These are phyloP conservation scores for Andrena bicolor DNA, from an alignment of 2,888 invertebrate genomes.

Conservation along the genomic window DNA sequence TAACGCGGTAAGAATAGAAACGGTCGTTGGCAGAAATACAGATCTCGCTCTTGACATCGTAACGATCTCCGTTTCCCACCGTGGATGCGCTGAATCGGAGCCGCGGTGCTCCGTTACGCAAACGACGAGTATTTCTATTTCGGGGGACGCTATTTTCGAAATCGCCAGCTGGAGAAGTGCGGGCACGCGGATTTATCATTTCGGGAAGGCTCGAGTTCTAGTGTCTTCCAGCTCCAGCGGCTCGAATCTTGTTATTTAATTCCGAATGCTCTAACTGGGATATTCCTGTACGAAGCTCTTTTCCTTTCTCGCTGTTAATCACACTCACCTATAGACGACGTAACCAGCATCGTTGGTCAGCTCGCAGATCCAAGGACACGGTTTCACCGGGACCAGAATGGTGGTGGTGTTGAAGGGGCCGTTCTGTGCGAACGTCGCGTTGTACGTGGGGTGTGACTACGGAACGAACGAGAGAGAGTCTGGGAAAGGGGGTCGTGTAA, in stretches of 20 bases:
- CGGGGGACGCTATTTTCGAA: neutral
- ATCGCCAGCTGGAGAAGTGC: no score
- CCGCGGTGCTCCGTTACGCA: constrained; percentile 6
- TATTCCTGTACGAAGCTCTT: neutral
- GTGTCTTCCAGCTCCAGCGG: no score
- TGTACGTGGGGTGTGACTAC: constrained; percentile 74
- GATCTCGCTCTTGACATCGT: constrained; percentile 32
- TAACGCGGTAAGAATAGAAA: constrained; percentile 57
- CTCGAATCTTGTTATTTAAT: no score
- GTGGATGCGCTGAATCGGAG: neutral
- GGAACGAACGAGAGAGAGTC: constrained; percentile 14
- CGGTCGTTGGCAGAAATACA: constrained; percentile 47
- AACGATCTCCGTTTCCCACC: constrained; percentile 23
- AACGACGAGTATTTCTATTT: neutral
- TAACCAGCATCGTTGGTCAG: constrained; percentile 97
- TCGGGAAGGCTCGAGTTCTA: no score
- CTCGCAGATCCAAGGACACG: constrained; percentile 95
- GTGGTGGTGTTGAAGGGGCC: constrained; percentile 82
- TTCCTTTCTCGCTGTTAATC: neutral
- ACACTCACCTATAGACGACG: constrained; percentile 92
- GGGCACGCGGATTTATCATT: no score
- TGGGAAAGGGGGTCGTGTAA: constrained; percentile 5
- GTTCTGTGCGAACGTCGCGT: constrained; percentile 73
- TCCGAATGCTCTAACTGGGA: no score
- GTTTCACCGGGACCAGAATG: constrained; percentile 85